These are phyloP conservation scores for Ophion costatus DNA, from an alignment of 2,888 invertebrate genomes.

Conservation along the genomic window DNA sequence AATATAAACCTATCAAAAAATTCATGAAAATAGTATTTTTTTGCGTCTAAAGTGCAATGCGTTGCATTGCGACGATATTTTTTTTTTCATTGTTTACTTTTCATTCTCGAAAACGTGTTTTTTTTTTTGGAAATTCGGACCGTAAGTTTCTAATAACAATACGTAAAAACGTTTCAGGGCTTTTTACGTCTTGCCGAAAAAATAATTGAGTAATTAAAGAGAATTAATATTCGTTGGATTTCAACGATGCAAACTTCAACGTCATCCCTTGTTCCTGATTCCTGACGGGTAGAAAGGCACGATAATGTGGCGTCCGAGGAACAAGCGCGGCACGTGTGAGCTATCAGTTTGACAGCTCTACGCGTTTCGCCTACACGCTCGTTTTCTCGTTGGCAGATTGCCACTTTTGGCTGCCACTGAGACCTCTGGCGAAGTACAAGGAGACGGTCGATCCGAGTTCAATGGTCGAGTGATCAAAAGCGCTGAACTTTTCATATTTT, in stretches of 20 bases:
- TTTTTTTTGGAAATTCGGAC: too few relatives aligned
- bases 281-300: not conserved
- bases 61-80: too few relatives aligned
- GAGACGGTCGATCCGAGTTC: constrained; percentile 60
- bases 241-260: not conserved
- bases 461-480: constrained; percentile 44
- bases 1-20: too few relatives aligned
- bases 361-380: constrained; percentile 34
- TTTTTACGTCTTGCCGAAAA: too few relatives aligned
- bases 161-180: too few relatives aligned
- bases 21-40: too few relatives aligned
- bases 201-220: too few relatives aligned
- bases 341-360: constrained; percentile 31
- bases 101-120: too few relatives aligned
- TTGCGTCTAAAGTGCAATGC: too few relatives aligned
- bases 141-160: too few relatives aligned
- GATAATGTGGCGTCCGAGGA: not conserved
- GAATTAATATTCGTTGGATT: too few relatives aligned
- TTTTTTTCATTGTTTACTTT: too few relatives aligned
- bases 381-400: constrained; percentile 58
- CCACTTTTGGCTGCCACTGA: constrained; percentile 47
- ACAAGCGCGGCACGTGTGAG: not conserved
- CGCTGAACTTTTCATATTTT: not conserved
- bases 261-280: not conserved
- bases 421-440: constrained; percentile 63